A percentile compares a stretch with the other conserved stretches of the same genome.
These are phyloP conservation scores for Eilema griseolum DNA, from an alignment of 2,888 invertebrate species.

Conservation along the genomic window DNA sequence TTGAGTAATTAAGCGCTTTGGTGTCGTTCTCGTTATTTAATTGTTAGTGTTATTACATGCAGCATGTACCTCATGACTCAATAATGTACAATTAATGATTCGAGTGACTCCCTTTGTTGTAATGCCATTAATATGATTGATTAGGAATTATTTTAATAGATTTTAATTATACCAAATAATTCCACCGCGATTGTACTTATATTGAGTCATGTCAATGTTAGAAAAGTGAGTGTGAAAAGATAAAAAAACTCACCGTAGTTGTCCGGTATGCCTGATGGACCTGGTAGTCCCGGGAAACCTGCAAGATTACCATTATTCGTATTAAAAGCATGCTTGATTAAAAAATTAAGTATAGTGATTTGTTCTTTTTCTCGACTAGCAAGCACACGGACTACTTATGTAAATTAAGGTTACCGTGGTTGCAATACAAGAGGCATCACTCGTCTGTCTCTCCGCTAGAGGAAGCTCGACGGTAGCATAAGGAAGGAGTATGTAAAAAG, in stretches of 20 bases:
- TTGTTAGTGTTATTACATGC: conserved; percentile 79
- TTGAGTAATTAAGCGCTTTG: conserved; percentile 66
- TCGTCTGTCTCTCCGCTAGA: too few relatives aligned
- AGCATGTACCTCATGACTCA: conserved; percentile 68
- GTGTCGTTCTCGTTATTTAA: conserved; percentile 73
- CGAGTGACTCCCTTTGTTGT: conserved; percentile 60
- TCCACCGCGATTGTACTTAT: conserved; percentile 47
- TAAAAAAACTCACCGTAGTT: conserved; percentile 92
- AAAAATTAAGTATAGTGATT: not conserved
- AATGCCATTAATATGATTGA: conserved; percentile 61
- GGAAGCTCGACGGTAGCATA: not conserved
- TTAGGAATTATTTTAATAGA: conserved; percentile 61
- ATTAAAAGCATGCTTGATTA: not conserved
- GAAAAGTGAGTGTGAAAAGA: conserved; percentile 55
- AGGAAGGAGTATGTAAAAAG: not conserved
- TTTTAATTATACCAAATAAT: conserved; percentile 59
- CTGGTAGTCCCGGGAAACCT: conserved; percentile 92
- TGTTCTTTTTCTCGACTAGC: not conserved
- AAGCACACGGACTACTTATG: too few relatives aligned
- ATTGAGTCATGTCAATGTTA: conserved; percentile 68
- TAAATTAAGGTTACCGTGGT: too few relatives aligned
- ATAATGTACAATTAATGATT: conserved; percentile 79
- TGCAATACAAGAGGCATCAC: too few relatives aligned
- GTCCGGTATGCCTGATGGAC: conserved; percentile 95
- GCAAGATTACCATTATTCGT: conserved; percentile 54